These are phyloP conservation scores for Melanogrammus aeglefinus DNA, from an alignment of 2,797 vertebrate species.

Conservation along the genomic window DNA sequence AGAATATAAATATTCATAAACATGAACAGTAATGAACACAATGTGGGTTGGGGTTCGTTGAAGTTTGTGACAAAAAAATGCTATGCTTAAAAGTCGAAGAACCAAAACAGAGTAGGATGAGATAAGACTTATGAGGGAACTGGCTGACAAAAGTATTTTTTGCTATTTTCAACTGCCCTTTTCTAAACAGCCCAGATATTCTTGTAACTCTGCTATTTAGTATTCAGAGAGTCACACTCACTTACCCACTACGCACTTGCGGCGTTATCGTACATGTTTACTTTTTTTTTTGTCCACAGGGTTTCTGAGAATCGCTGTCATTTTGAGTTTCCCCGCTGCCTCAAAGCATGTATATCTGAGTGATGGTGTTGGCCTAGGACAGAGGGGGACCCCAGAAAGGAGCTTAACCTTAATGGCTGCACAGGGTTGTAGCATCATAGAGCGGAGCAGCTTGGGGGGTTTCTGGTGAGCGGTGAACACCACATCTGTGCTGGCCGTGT, in stretches of 20 bases:
- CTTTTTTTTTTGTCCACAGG: constrained; percentile 60
- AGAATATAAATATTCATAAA: not conserved
- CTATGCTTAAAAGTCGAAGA: not conserved
- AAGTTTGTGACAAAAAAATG: not conserved
- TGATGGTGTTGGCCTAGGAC: constrained; percentile 6
- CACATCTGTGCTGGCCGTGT: constrained; percentile 35
- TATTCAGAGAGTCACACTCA: constrained; percentile 56
- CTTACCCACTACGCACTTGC: constrained; percentile 54
- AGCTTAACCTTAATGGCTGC: not conserved
- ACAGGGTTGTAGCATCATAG: constrained; percentile 13
- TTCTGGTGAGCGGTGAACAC: constrained; percentile 25
- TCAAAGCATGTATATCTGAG: constrained; percentile 25
- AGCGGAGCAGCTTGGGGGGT: constrained; percentile 20
- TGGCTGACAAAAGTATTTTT: not conserved
- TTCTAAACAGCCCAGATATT: constrained; percentile 42
- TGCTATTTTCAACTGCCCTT: constrained; percentile 48
- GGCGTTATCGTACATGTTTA: constrained; percentile 52
- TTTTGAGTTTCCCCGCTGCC: constrained; percentile 27
- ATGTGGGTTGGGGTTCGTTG: no score
- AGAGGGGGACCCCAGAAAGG: constrained; percentile 21
- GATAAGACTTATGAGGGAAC: constrained; percentile 9
- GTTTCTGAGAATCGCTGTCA: constrained; percentile 36
- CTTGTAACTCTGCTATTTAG: constrained; percentile 59
- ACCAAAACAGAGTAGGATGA: not conserved
- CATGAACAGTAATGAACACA: not conserved